These are phyloP conservation scores for Epinephelus malabaricus DNA, from an alignment of 2,797 vertebrate genomes.

Conservation along the genomic window DNA sequence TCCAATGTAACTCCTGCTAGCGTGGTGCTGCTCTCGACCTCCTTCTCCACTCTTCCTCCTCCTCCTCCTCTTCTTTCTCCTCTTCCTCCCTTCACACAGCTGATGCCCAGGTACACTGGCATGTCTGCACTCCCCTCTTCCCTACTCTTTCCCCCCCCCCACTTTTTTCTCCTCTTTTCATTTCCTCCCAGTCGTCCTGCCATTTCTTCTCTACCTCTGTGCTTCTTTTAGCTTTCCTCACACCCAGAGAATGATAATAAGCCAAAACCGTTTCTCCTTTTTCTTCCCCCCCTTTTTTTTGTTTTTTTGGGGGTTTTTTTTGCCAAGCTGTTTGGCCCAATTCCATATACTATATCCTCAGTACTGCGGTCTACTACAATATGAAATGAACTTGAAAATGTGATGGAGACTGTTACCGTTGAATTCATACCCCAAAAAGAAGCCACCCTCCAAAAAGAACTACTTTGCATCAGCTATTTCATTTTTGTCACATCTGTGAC, in stretches of 20 bases:
- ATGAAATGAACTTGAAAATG: conserved; percentile 37
- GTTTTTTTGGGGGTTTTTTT: conserved; percentile 1
- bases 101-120: conserved; percentile 85
- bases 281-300: not conserved
- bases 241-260: conserved; percentile 33
- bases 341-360: conserved; percentile 36
- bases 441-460: conserved; percentile 22
- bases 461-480: conserved; percentile 52
- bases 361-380: conserved; percentile 16
- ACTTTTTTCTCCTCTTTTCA: conserved; percentile 9
- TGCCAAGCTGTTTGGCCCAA: conserved; percentile 38
- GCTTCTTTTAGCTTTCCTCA: conserved; percentile 20
- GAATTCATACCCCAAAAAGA: conserved; percentile 27
- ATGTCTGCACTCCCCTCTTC: conserved; percentile 68
- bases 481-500: conserved; percentile 64
- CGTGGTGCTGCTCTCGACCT: conserved; percentile 87
- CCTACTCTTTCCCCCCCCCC: not conserved
- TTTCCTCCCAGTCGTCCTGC: conserved; percentile 21
- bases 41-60: conserved; percentile 86
- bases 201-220: conserved; percentile 17
- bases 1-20: conserved; percentile 85
- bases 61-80: conserved; percentile 84
- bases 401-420: conserved; percentile 29
- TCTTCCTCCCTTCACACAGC: conserved; percentile 82
- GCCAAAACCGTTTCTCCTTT: conserved; percentile 12